Base-by-base conservation (phyloP, 2,797 vertebrate species). In the Pempheris klunzingeri region DNA sequence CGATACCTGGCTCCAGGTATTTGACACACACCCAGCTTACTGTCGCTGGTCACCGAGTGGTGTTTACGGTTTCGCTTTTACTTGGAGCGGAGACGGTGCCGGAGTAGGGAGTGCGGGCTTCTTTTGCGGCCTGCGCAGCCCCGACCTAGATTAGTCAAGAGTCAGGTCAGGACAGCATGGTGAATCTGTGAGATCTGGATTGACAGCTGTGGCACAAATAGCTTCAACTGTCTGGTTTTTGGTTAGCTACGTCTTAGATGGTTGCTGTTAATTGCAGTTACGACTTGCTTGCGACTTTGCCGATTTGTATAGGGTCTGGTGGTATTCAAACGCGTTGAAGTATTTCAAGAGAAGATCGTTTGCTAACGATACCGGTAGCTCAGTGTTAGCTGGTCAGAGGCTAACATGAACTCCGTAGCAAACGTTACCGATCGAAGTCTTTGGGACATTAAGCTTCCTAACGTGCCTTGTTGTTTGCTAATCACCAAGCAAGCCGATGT, bases 81-180 rank as follows among this genome's bases (percentile, higher is more conserved):
- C 62, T 66, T 36, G n/a, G 47, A 76, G 71, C 34, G 24, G 18
- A 8, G 73, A 61, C 70, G 63, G 63, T 74, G 65, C 68, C 53
- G 61, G 60, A 87, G 64, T 74, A 50, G 30, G 82, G 82, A 88
- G 80, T 86, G 64, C 65, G 83, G 81, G 77, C 60, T 83, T 85
- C 50, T 69, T 46, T 52, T 79, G 84, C 81, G 95, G 95, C 95
- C 95, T 87, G 65, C 43, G 47, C 60, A 96, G 77, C 95, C 93
- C 77, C 92, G 92, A 86, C 71, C 93, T 95, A 83, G 89, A 95
- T 92, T 95, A 86, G 82, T 89, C 22, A 49, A 61, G 86, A 78
- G 79, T 82, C 86, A 63, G 87, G 32, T 79, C 64, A 77, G 82
- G 80, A 81, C 83, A 88, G 87, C 84, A 50, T 83, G 81, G 80